phyloP scores from a whole-genome alignment of 2,797 vertebrate species.

The Oryzias dopingdopingensis region DNA sequence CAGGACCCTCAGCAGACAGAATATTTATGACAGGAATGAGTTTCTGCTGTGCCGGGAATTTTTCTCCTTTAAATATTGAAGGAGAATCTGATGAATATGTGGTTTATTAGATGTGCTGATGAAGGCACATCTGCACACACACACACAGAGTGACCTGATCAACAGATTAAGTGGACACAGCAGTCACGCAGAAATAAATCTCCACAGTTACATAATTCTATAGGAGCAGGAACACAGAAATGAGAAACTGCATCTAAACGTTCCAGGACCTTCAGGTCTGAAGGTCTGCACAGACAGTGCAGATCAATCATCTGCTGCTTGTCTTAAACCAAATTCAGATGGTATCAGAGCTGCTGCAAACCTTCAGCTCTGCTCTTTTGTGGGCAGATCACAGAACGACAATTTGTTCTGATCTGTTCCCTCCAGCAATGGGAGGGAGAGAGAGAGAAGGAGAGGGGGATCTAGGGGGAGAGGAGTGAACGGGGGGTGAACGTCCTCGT shows the following conservation, averaged over 20 bases:
- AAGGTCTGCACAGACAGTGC: not conserved
- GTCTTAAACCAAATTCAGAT: constrained; percentile 1
- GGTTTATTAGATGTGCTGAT: not conserved
- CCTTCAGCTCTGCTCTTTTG: constrained; percentile 20
- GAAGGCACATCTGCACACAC: constrained; percentile 1
- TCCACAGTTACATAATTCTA: constrained; percentile 29
- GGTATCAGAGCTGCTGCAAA: not conserved
- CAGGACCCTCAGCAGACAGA: too few relatives aligned
- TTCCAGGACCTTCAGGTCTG: too few relatives aligned
- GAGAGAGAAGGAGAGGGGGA: constrained; percentile 17
- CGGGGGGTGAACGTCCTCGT: constrained; percentile 61
- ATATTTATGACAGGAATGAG: too few relatives aligned
- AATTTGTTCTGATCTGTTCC: constrained; percentile 55
- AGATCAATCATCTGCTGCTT: constrained; percentile 1
- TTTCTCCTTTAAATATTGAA: too few relatives aligned
- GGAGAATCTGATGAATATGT: too few relatives aligned
- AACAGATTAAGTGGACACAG: constrained; percentile 46
- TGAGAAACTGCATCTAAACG: not conserved
- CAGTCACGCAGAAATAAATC: constrained; percentile 40
- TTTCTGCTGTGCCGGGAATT: too few relatives aligned
- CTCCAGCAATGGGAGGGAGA: constrained; percentile 23
- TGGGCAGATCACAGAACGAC: constrained; percentile 47
- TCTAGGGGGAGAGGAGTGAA: constrained; percentile 34
- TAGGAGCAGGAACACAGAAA: not conserved
- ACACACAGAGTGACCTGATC: constrained; percentile 9